Base-by-base conservation (phyloP, 2,113 vertebrate genomes). In the Jacana jacana region DNA sequence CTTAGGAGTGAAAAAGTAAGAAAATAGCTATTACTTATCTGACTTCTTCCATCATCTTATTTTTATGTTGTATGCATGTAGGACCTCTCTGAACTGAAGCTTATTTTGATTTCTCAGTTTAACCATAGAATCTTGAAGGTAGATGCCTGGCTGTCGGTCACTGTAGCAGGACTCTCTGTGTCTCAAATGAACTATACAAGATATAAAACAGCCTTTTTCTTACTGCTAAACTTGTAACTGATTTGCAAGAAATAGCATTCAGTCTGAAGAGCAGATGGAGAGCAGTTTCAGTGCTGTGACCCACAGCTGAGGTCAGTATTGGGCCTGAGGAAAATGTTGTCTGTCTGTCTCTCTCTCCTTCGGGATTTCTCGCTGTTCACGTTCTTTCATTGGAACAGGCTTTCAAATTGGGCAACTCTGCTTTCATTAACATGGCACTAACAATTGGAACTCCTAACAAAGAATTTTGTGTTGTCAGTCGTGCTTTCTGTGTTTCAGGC, bases 401-500 rank as follows among this genome's bases (percentile, higher is more conserved):
- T 68, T 75, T n/a, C 69, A 30, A 65, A 30, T 61, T 33, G 51
- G 55, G 30, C 24, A 65, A 1, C 33, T 65, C 18, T 13, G 20
- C 15, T 69, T 69, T 81, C 51, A 35, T 42, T 42, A 55, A 28
- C 3, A 1, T 7, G 16, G 6, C 52, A n/a, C 1, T 79, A 58
- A 30, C 24, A 39, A 15, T 55, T 23, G 55, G 61, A 82, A 25
- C 12, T 46, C 39, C 10, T 25, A 58, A 80, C 25, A 33, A 44
- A 18, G 2, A 33, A 2, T 39, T 35, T 13, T 5, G 8, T 58
- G 1, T 63, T 42, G 24, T 66, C 2, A 2, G 28, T 54, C 6
- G 28, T 20, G 31, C 24, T 91, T 57, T 0, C 0, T 22, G 15
- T 72, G 23, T 80, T 88, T 61, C 18, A n/a, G 51, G 8, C 0